Percentiles rank a stretch among this genome's conserved stretches.
phyloP scores from a whole-genome alignment of 2,888 invertebrate genomes.

The Megamerina dolium region DNA sequence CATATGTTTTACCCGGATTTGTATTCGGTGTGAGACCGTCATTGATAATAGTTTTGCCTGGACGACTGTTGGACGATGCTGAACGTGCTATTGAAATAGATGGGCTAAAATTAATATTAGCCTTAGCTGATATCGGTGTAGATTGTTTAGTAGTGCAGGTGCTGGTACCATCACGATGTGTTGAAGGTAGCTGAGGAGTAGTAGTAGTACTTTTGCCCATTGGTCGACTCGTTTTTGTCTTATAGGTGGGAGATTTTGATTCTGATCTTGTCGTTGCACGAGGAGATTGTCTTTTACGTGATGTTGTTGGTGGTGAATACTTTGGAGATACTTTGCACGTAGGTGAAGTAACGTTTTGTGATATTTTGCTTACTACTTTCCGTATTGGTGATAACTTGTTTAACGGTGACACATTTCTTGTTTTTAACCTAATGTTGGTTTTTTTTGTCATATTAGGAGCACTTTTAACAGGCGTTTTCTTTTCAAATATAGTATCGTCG shows the following conservation, averaged over 20 bases:
- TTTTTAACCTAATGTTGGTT: conserved; percentile 4
- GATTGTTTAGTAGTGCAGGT: conserved; percentile 5
- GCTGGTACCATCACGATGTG: not conserved
- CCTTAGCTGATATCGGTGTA: conserved; percentile 28
- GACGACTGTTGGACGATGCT: conserved; percentile 25
- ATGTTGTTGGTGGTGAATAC: not conserved
- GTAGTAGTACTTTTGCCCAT: conserved; percentile 7
- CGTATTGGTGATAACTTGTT: conserved; percentile 2
- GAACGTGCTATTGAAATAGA: conserved; percentile 25
- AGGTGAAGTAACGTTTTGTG: too few relatives aligned
- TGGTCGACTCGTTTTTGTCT: conserved; percentile 12
- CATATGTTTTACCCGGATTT: conserved; percentile 43
- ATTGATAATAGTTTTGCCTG: conserved; percentile 45
- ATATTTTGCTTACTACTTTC: too few relatives aligned
- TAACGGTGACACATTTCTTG: conserved; percentile 2
- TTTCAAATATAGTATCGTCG: conserved; percentile 25
- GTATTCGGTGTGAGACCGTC: conserved; percentile 42
- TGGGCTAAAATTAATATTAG: conserved; percentile 37
- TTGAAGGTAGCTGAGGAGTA: not conserved
- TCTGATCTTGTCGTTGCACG: conserved; percentile 8
- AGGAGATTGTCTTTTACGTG: not conserved
- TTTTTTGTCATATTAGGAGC: conserved; percentile 3
- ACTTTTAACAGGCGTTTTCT: conserved; percentile 20
- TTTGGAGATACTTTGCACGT: conserved; percentile 1
- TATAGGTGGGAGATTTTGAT: conserved; percentile 5